Evolutionary conservation across 2,113 vertebrate species (phyloP).

Genomic region (Paralichthys olivaceus): DNA sequence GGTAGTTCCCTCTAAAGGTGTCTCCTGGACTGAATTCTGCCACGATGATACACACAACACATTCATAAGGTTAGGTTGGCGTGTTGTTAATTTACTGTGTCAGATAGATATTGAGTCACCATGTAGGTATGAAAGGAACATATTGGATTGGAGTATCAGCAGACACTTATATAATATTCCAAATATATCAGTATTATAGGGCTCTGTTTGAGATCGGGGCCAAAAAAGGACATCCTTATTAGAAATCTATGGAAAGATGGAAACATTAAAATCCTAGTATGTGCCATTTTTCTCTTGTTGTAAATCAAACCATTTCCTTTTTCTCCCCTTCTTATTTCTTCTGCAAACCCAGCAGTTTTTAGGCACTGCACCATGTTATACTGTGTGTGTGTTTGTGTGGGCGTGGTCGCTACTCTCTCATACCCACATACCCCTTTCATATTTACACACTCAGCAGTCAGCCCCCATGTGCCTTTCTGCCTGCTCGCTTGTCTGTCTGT

Average conservation of each 20-base stretch:
- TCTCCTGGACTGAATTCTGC: background rate
- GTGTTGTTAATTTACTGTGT: background rate
- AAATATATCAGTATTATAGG: no score
- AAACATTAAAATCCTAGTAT: background rate
- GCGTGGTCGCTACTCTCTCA: constrained; percentile 50
- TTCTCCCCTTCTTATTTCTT: background rate
- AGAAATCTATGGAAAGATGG: background rate
- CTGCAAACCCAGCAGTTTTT: constrained; percentile 6
- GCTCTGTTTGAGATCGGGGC: no score
- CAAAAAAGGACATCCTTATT: background rate
- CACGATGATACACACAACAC: background rate
- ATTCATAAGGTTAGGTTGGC: background rate
- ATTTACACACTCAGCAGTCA: constrained; percentile 72
- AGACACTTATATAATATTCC: background rate
- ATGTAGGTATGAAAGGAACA: background rate
- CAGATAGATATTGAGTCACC: background rate
- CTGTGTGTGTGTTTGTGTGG: constrained; percentile 12
- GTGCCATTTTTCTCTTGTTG: background rate
- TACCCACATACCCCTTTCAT: constrained; percentile 58
- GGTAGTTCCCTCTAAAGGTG: background rate
- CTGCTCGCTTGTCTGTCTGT: constrained; percentile 53
- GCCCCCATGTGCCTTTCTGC: constrained; percentile 43
- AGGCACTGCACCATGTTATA: background rate
- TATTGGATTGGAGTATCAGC: background rate
- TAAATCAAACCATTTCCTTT: background rate